Evolutionary conservation across 2,113 vertebrate genomes (phyloP), one percentile per base, ranked within the genome.

Genomic region (Notothenia rossii): DNA sequence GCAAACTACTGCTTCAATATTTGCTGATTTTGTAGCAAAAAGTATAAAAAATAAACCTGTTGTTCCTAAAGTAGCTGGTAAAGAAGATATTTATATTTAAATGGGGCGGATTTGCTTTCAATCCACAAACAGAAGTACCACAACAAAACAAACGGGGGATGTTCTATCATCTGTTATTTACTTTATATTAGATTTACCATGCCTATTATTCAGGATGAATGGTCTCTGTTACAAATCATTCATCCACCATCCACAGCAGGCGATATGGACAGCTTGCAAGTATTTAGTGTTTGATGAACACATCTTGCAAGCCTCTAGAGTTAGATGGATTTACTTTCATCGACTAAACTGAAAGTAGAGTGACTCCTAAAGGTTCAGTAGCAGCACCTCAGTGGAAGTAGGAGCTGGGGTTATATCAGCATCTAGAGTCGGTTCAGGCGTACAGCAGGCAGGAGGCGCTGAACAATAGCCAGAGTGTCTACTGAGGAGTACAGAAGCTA

Each of bases 401-500:
- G 85, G 5, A 25, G 72, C 46, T 82, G 91, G 69, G 91, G 89
- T 82, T 88, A 92, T 89, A 94, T 89, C 87, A 92, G 94, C 96
- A 94, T 96, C 96, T 97, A 96, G 95, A 95, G 97, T 94, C 87
- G 91, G 81, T 40, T 72, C 69, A 72, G 92, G 81, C 85, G 86
- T 73, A 89, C 89, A 88, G 95, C 95, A 95, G 91, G 90, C 75
- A 83, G 91, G 75, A 82, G 77, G 51, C 85, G 91, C 80, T 56
- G 84, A 88, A 89, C 88, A 63, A 74, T 81, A 72, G 55, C 80
- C 81, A 60, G 70, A 93, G 87, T 94, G 94, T 93, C 94, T 95
- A 95, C 96, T 97, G 95, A 97, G 95, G 81, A 98, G 96, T 89
- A 96, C 94, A 84, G 96, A 96, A 40, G 94, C 95, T 86, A 98